Base-by-base conservation (phyloP, 2,797 vertebrate species). In the Xiphophorus birchmanni region DNA sequence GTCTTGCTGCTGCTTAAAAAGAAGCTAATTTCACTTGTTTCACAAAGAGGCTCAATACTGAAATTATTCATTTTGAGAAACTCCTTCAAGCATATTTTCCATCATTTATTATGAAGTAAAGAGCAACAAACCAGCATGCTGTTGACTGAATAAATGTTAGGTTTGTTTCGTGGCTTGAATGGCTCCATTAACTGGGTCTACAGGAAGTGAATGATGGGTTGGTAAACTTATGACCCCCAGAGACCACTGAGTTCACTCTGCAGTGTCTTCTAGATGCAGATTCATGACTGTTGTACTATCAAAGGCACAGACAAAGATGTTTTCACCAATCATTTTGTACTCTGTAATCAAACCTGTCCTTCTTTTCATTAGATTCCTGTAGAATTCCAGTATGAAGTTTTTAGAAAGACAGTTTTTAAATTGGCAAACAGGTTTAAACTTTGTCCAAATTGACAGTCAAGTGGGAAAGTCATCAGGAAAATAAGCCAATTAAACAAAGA, bases 141-240 rank as follows among this genome's bases (percentile, higher is more conserved):
- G 47, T 6, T 42, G 52, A 50, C 21, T 29, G n/a, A 35, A 32
- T n/a, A 72, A 56, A 72, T 47, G 32, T 58, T 58, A 13, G 47
- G 45, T 77, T 50, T 77, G 69, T 73, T 60, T 26, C 69, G n/a
- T 58, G 52, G 69, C n/a, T 40, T 13, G 37, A 78, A 26, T 44
- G 35, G 65, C 76, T 54, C 45, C 50, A 56, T 52, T 45, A 17
- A 40, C 21, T 23, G 44, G 26, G 45, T 77, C 23, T 40, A 37
- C 2, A 50, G 76, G 45, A 35, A 50, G 13, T 75, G 78, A 74
- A 18, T 67, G 73, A 75, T 47, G 37, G 40, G 40, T 23, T 47
- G 29, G 40, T 73, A 6, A 47, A 32, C 21, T 52, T 13, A 42
- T 50, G 17, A 50, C 72, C 32, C 29, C 32, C 5, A 37, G 47